These are phyloP conservation scores for Pissodes strobi DNA, from an alignment of 1,140 invertebrate species.

Conservation along the genomic window DNA sequence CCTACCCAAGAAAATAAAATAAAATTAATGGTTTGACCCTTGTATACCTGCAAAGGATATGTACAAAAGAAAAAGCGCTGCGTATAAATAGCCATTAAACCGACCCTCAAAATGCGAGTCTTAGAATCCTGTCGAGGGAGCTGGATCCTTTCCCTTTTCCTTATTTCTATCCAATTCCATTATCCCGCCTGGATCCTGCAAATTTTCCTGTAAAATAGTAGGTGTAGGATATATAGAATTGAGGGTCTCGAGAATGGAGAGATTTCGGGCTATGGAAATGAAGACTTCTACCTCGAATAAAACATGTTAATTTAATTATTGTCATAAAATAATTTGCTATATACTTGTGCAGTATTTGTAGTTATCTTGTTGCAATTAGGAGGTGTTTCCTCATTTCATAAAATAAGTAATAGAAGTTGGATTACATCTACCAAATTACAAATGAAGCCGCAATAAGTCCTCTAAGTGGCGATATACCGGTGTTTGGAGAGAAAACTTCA, in stretches of 20 bases:
- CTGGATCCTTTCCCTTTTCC: conserved; percentile 19
- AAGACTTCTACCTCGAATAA: no score
- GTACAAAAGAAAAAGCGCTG: conserved; percentile 7
- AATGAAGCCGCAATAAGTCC: no score
- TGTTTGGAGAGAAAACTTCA: no score
- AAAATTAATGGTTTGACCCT: conserved; percentile 4
- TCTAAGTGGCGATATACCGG: no score
- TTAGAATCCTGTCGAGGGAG: conserved; percentile 5
- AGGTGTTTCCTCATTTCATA: no score
- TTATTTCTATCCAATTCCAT: conserved; percentile 26
- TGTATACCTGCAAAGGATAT: conserved; percentile 1
- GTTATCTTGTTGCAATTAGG: no score
- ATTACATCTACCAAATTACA: no score
- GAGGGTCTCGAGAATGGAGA: conserved; percentile 11
- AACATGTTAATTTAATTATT: no score
- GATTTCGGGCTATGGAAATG: not conserved
- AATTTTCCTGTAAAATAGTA: conserved; percentile 23
- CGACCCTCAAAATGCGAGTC: conserved; percentile 5
- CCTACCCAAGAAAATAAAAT: conserved; percentile 9
- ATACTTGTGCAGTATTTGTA: no score
- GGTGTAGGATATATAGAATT: not conserved
- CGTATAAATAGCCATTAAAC: conserved; percentile 17
- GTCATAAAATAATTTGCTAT: no score
- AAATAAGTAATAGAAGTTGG: no score
- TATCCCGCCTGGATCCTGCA: conserved; percentile 17